These are phyloP conservation scores for Oryzias woworae DNA, from an alignment of 2,113 vertebrate species.

Conservation along the genomic window DNA sequence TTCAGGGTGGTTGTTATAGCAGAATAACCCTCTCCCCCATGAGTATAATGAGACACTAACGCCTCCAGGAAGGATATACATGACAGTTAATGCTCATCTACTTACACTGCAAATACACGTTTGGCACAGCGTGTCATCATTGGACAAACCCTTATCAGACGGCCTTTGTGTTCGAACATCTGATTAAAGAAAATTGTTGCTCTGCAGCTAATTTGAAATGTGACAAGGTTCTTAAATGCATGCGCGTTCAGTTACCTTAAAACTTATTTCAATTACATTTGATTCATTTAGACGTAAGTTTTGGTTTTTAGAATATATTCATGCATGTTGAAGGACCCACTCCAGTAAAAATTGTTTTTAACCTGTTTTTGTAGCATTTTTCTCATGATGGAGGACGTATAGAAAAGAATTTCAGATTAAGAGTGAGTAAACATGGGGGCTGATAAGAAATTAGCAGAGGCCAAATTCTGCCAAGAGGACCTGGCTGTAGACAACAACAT, in stretches of 20 bases:
- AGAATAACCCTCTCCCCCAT: slow-evolving; percentile 9
- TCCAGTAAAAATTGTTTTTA: too few relatives aligned
- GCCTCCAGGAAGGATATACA: slow-evolving; percentile 42
- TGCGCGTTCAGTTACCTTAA: slow-evolving; percentile 40
- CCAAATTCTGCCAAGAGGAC: too few relatives aligned
- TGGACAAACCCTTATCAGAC: slow-evolving; percentile 81
- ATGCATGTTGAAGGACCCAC: too few relatives aligned
- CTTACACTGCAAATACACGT: slow-evolving; percentile 45
- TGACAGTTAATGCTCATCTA: slow-evolving; percentile 64
- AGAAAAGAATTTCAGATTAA: too few relatives aligned
- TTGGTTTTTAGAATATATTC: too few relatives aligned
- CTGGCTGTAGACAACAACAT: too few relatives aligned
- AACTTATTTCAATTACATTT: neutral
- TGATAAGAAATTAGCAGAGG: too few relatives aligned
- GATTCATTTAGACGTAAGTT: too few relatives aligned
- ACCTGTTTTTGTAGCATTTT: too few relatives aligned
- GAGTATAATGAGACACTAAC: slow-evolving; percentile 12
- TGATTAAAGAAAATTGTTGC: slow-evolving; percentile 70
- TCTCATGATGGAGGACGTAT: too few relatives aligned
- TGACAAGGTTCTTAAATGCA: slow-evolving; percentile 45
- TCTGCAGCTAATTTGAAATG: slow-evolving; percentile 72
- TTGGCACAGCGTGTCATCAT: slow-evolving; percentile 46
- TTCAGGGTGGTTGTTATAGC: slow-evolving; percentile 30
- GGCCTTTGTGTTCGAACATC: slow-evolving; percentile 83
- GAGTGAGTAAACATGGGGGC: too few relatives aligned